Percentiles rank a stretch among this genome's conserved stretches.
Conservation (phyloP, 2,797 vertebrate species). For the Hapalemur alaotrensis region DNA sequence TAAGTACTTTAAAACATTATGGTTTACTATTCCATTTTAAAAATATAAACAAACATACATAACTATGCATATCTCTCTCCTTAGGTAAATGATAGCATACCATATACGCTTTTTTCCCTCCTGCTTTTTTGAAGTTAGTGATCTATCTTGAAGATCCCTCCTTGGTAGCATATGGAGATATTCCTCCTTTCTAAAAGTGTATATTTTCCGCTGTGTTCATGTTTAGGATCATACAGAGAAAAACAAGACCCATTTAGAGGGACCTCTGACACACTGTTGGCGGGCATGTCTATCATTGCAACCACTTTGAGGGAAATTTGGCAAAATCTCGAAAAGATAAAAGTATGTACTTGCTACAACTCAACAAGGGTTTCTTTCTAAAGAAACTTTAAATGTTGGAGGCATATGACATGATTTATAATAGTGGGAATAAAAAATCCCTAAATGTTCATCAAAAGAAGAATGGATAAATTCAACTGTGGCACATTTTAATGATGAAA, state of each 20-base stretch:
- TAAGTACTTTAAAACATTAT: neutral
- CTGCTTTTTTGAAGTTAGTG: neutral
- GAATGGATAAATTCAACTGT: neutral
- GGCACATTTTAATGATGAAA: neutral
- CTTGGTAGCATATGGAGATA: neutral
- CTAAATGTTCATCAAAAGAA: neutral
- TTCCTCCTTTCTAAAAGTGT: neutral
- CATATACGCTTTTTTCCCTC: neutral
- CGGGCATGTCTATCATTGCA: neutral
- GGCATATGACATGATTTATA: neutral
- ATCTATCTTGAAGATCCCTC: neutral
- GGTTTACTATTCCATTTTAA: neutral
- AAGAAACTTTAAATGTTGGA: neutral
- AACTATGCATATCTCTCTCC: neutral
- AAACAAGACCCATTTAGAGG: neutral
- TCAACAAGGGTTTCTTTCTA: neutral
- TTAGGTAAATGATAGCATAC: neutral
- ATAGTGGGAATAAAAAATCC: neutral
- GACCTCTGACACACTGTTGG: neutral
- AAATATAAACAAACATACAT: neutral
- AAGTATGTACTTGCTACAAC: neutral
- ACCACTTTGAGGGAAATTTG: constrained; percentile 9
- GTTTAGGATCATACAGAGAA: neutral
- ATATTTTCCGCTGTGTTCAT: neutral
- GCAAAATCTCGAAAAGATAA: constrained; percentile 16